phyloP scores from a whole-genome alignment of 2,888 invertebrate species.

The Lepetodrilus schrolli region DNA sequence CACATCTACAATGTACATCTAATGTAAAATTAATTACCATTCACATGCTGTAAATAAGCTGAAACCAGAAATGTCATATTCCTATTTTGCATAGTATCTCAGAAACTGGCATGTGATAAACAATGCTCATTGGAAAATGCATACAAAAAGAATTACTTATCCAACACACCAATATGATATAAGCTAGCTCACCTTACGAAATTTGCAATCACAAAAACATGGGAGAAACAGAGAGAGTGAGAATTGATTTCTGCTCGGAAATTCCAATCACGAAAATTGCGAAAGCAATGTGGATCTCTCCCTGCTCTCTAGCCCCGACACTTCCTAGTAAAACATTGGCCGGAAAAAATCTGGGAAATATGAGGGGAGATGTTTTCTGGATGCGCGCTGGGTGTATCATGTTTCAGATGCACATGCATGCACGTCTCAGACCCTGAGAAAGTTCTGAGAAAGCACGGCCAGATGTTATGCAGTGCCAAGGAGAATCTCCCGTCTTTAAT shows the following conservation, averaged over 20 bases:
- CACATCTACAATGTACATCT: too few species aligned
- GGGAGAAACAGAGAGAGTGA: background rate
- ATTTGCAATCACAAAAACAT: background rate
- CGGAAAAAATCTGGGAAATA: constrained; percentile 3
- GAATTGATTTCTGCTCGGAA: background rate
- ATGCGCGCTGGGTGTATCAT: background rate
- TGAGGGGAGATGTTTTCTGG: constrained; percentile 9
- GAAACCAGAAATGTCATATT: too few species aligned
- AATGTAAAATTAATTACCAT: too few species aligned
- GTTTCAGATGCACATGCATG: constrained; percentile 22
- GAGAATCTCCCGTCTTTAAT: background rate
- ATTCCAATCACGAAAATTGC: background rate
- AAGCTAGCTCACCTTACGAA: background rate
- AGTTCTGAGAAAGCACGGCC: constrained; percentile 8
- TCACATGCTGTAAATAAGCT: too few species aligned
- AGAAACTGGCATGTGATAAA: too few species aligned
- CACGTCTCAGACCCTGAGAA: background rate
- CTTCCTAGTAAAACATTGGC: background rate
- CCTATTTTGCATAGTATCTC: too few species aligned
- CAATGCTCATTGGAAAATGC: background rate
- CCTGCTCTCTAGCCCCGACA: background rate
- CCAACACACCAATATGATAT: background rate
- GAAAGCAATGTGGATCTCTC: background rate
- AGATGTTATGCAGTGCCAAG: background rate
- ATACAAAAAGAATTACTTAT: background rate